Conservation (phyloP, 2,797 vertebrate species). For the Oreochromis grahami region DNA sequence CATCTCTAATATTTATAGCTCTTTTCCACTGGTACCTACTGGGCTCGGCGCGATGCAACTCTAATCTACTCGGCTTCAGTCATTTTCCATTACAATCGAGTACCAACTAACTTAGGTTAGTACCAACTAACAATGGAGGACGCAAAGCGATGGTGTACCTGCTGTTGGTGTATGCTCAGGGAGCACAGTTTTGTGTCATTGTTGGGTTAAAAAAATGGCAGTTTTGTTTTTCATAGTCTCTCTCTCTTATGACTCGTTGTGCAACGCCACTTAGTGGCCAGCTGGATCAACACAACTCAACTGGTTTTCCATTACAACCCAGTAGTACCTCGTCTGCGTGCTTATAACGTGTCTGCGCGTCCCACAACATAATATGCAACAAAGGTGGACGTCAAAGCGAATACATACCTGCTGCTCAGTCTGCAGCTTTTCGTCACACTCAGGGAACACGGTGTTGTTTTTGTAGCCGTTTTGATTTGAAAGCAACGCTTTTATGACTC, state of each 20-base stretch:
- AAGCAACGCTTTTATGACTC: neutral
- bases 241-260: neutral
- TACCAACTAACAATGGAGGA: no score
- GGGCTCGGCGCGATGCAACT: neutral
- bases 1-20: neutral
- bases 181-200: neutral
- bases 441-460: neutral
- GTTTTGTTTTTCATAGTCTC: neutral
- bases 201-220: neutral
- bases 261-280: neutral
- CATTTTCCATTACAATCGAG: neutral
- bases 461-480: accelerated
- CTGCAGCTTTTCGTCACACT: neutral
- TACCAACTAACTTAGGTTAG: neutral
- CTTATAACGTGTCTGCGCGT: neutral
- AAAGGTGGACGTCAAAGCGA: neutral
- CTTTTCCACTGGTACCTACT: neutral
- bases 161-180: neutral
- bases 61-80: neutral
- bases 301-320: neutral
- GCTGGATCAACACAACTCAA: neutral
- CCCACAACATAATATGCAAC: neutral
- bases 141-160: neutral
- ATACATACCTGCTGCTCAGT: neutral
- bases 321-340: neutral